Evolutionary conservation across 2,888 invertebrate genomes (phyloP), one percentile per base, ranked within the genome.

Genomic region (Drosophila quinaria): DNA sequence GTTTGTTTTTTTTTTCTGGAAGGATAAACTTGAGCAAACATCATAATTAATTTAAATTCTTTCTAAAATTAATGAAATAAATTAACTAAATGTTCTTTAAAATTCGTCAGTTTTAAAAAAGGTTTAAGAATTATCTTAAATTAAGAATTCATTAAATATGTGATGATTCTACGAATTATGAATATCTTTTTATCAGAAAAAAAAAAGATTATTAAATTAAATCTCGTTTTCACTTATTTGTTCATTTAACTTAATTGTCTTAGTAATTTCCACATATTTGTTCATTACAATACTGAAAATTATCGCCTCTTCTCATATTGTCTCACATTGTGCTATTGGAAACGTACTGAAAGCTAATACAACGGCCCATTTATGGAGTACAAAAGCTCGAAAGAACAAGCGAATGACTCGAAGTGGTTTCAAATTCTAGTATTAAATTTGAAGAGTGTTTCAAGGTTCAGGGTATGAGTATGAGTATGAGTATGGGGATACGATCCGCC

Each of bases 371-470:
- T 77, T 70, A 69, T 60, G 65, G 70, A 65, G 46, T 31, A 50
- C 41, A 50, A 60, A 42, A 55, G 62, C 56, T 49, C 17, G 67
- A 60, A 81, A 61, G 51, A 59, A 68, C 68, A 55, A 54, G 47
- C 54, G 67, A 63, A 63, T 78, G 68, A 64, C 42, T 54, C 52
- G 44, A 41, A 33, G 50, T 15, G 67, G 72, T 79, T 55, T 82
- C 80, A n/a, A 44, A 55, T 88, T 88, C 72, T 71, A 75, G 47
- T 58, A 46, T 70, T 51, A 70, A 81, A 70, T 65, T 54, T 70
- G 68, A 78, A 63, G 70, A 69, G 59, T 39, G 44, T 58, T 42
- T 64, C 68, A 71, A 44, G 46, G 25, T 44, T 70, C 63, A 63
- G 42, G 61, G n/a, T 29, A 29, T 8, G 29, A 56, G 46, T 46